Evolutionary conservation across 2,113 vertebrate species (phyloP), one percentile per base, ranked within the genome.

Genomic region (Edolisoma coerulescens): DNA sequence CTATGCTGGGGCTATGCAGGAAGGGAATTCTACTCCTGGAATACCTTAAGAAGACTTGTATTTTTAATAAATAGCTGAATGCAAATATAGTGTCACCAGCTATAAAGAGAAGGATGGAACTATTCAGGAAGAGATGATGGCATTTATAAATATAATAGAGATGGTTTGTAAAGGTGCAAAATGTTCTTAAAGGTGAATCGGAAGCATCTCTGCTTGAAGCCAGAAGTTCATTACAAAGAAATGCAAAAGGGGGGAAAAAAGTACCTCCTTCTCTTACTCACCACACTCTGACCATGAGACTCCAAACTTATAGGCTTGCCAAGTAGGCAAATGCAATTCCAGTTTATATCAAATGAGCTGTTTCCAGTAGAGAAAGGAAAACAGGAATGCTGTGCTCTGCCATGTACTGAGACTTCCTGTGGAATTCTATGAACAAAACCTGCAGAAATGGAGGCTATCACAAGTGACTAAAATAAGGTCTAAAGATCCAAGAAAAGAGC

Each of bases 321-420:
- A 95, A 96, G 60, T 1, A 78, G 80, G 76, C 86, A 91, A 96
- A 89, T 95, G 77, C 53, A 75, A 60, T 82, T 92, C 87, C 88
- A 95, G 61, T 65, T 87, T 95, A 84, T 79, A 90, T 82, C 69
- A 95, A 95, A 89, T 42, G 49, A 96, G 50, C 77, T 93, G 61
- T 94, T 95, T 89, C 69, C 70, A 93, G 87, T 57, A 87, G 84
- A 91, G 70, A 96, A 95, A 93, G 81, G 53, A 78, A 89, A 84
- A 54, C 65, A 87, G 70, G 89, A 94, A 76, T 95, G 89, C 89
- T 94, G 87, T 95, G 89, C 94, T 95, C 80, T 92, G 84, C 89
- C 93, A 82, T 92, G 89, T 91, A 93, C 93, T 93, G 87, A 91
- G 74, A 96, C 95, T 96, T 96, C 94, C 93, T 95, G 94, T 84